A percentile compares a stretch with the other conserved stretches of the same genome.
Evolutionary conservation across 2,113 vertebrate species (phyloP).

Genomic region (Garra rufa): DNA sequence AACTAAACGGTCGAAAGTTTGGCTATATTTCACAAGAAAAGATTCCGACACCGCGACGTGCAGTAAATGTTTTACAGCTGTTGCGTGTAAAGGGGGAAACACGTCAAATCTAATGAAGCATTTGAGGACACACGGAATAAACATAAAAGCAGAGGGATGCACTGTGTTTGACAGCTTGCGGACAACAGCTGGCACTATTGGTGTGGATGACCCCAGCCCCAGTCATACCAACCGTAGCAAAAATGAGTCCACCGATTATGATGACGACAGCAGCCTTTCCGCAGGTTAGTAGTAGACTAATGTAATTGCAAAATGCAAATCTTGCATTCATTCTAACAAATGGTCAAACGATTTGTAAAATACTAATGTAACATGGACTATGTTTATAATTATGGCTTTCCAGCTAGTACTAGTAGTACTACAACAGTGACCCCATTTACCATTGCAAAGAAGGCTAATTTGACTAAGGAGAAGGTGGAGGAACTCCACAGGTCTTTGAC

Average conservation of each 20-base stretch:
- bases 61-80: too few relatives aligned
- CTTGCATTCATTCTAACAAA: too few relatives aligned
- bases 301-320: background rate
- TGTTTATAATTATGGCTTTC: background rate
- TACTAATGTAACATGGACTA: background rate
- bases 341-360: background rate
- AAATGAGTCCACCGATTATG: background rate
- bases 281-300: conserved; percentile 1
- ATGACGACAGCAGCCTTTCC: background rate
- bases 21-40: background rate
- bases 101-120: too few relatives aligned
- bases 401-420: background rate
- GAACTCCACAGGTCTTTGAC: background rate
- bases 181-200: background rate
- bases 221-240: background rate
- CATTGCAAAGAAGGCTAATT: background rate
- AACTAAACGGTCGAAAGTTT: background rate
- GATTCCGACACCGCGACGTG: too few relatives aligned
- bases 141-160: background rate
- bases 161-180: background rate
- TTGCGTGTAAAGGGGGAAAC: too few relatives aligned
- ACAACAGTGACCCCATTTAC: background rate
- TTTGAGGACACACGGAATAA: background rate
- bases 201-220: background rate
- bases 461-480: background rate